Base-by-base conservation (phyloP, 2,797 vertebrate genomes). In the Melanotaenia trifasciata region DNA sequence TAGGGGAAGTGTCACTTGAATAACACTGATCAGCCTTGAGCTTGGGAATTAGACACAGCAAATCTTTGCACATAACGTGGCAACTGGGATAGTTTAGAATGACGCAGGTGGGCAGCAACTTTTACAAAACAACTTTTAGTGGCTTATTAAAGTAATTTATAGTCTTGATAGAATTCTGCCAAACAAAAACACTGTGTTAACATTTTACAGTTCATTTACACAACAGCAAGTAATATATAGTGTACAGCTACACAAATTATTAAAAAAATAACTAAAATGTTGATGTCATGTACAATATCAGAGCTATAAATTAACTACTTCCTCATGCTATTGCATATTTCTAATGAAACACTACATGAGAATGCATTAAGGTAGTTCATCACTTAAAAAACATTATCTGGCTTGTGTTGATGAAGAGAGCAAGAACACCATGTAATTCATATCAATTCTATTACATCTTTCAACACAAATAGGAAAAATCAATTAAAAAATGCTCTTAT, bases 311-410 rank as follows among this genome's bases (percentile, higher is more conserved):
- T 79, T 80, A 88, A 85, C 82, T 86, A 79, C 77, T 80, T 84
- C 69, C 74, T 75, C 78, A 81, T 75, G 71, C 70, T 79, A 85
- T 76, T 69, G 76, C 91, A 78, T 93, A 83, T 91, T 90, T 78
- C 70, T 88, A 81, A 93, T 92, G 94, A 94, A 95, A 95, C 87
- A 85, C 81, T 89, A 87, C 40, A 47, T 50, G 20, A 84, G 70
- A 94, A 93, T 89, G 93, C 93, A 95, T 95, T 96, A 95, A 95
- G 93, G 94, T 95, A 95, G 97, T 96, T 95, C 95, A 96, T 95
- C 93, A 90, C 93, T 95, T 6, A 87, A 94, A 94, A 94, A 95
- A 93, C 91, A 95, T 94, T 95, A 95, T 96, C 94, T 94, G 90
- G 83, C 87, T 91, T 94, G 93, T 94, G 95, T 93, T 93, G 95